These are phyloP conservation scores for Madoqua kirkii DNA, from an alignment of 2,113 vertebrate genomes.

Conservation along the genomic window DNA sequence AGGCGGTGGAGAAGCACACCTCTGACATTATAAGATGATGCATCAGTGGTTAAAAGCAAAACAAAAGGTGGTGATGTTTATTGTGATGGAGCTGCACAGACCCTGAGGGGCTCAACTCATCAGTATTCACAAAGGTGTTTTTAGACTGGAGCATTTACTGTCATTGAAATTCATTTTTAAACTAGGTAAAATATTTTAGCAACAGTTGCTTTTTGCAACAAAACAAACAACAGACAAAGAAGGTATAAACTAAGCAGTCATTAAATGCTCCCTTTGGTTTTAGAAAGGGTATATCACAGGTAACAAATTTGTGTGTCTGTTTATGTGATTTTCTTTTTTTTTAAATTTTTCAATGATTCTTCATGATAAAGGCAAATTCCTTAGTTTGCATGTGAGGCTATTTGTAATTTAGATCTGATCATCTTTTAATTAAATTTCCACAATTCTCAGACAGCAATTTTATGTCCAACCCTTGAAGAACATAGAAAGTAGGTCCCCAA, in stretches of 20 bases:
- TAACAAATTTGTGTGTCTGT: not conserved
- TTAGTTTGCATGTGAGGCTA: not conserved
- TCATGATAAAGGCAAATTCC: not conserved
- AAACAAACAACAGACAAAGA: not conserved
- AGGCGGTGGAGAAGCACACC: not conserved
- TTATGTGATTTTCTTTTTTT: not conserved
- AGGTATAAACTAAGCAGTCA: not conserved
- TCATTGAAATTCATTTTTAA: not conserved
- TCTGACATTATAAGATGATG: not conserved
- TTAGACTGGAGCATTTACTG: not conserved
- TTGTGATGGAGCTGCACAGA: not conserved
- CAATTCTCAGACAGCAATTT: not conserved
- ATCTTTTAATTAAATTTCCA: not conserved
- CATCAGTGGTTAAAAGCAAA: conserved; percentile 9
- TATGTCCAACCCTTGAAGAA: not conserved
- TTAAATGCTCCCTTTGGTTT: not conserved
- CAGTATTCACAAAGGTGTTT: not conserved
- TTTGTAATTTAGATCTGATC: not conserved
- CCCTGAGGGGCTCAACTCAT: not conserved
- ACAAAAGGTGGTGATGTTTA: not conserved
- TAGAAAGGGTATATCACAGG: rapidly evolving
- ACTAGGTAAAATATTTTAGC: not conserved
- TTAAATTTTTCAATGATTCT: not conserved
- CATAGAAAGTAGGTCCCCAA: not conserved
- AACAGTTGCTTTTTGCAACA: not conserved